Conservation (phyloP, 2,113 vertebrate genomes). For the Percina caprodes region DNA sequence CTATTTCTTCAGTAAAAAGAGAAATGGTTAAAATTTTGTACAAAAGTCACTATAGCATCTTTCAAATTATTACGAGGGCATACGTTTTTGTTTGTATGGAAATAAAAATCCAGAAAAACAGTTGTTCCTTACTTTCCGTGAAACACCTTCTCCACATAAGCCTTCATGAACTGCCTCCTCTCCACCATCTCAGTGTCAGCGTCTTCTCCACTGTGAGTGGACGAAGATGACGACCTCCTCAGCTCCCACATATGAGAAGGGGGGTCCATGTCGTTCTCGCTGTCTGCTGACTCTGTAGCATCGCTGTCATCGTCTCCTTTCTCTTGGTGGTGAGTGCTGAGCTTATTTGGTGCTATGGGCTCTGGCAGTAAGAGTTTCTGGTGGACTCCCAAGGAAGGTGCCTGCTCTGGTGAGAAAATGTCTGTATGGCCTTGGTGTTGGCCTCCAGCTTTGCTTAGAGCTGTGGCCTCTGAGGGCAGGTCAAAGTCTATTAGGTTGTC, state of each 20-base stretch:
- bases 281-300: constrained; percentile 94
- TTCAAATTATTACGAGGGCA: background rate
- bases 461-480: constrained; percentile 66
- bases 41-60: background rate
- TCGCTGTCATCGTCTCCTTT: constrained; percentile 86
- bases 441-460: constrained; percentile 52
- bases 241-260: constrained; percentile 81
- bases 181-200: constrained; percentile 79
- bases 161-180: constrained; percentile 89
- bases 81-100: no score
- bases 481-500: constrained; percentile 91
- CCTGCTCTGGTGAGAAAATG: constrained; percentile 71
- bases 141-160: constrained; percentile 95
- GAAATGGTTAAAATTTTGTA: no score
- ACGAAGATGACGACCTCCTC: constrained; percentile 91
- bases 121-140: constrained; percentile 89
- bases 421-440: constrained; percentile 48
- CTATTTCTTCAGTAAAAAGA: no score
- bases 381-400: constrained; percentile 24
- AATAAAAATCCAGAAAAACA: no score
- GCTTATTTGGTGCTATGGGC: constrained; percentile 57
- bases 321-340: constrained; percentile 35
- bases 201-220: constrained; percentile 89
- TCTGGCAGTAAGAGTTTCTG: constrained; percentile 64
- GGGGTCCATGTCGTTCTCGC: constrained; percentile 90